Base-by-base conservation (phyloP, 2,797 vertebrate species). In the Sebastes matsubarae region DNA sequence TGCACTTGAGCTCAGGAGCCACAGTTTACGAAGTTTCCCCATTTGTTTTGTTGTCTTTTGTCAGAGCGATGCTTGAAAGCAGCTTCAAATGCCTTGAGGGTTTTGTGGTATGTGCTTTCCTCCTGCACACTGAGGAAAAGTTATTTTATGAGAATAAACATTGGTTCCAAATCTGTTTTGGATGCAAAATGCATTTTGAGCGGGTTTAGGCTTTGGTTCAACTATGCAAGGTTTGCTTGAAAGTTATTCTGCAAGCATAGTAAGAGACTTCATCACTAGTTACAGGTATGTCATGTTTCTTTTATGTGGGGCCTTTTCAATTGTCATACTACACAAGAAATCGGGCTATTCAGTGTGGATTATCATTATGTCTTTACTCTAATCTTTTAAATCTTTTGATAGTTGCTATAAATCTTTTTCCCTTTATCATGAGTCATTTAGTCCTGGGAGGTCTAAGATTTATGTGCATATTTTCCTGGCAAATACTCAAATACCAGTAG, bases 161-260 rank as follows among this genome's bases (percentile, higher is more conserved):
- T 67, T 77, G 75, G 75, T 82, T 88, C 74, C 79, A 85, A 82
- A 83, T 84, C 70, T 88, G 63, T 86, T 91, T 88, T 89, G 83
- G 76, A 91, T 76, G 50, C 22, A 58, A 74, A 85, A 72, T n/a
- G 57, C 78, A 75, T 72, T 87, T 79, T 76, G 32, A 79, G 70
- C 2, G 36, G 58, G 32, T 87, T 85, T 72, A 85, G 77, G 76
- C 83, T 84, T 68, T 32, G 16, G 27, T 81, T 87, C 83, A 93
- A 64, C 70, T 75, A 74, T 85, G 72, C 46, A 73, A 16, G 32
- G 68, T 83, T 81, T 59, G 50, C 69, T 80, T 75, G 22, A 61
- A 81, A 66, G 64, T 67, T 52, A 20, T 59, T 77, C 63, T 84
- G 34, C 27, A 81, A 72, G 30, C 55, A 68, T 16, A 55, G 60